phyloP scores from a whole-genome alignment of 2,888 invertebrate genomes.

The Cataglyphis altisquamis region DNA sequence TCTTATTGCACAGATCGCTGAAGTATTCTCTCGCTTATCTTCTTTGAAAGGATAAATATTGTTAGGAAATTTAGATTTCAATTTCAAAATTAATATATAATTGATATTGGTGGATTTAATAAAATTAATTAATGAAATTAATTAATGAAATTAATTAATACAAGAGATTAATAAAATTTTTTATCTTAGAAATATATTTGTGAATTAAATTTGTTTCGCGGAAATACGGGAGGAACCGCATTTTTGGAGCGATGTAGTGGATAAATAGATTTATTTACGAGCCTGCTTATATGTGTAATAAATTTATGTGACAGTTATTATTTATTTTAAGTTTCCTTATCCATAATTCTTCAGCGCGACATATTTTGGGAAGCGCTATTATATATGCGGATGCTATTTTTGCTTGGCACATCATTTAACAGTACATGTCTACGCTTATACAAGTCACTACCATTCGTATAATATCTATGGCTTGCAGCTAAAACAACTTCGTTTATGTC shows the following conservation, averaged over 20 bases:
- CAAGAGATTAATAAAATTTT: not conserved
- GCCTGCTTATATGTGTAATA: not conserved
- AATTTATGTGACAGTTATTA: not conserved
- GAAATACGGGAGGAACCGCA: not conserved
- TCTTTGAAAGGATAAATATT: not conserved
- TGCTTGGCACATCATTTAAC: conserved; percentile 4
- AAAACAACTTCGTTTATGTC: conserved; percentile 38
- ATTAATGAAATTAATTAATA: no score
- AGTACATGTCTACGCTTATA: not conserved
- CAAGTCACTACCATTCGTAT: conserved; percentile 15
- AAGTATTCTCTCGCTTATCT: not conserved
- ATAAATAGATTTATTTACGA: not conserved
- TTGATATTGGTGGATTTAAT: not conserved
- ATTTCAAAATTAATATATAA: not conserved
- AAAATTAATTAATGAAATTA: no score
- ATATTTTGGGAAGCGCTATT: conserved; percentile 33
- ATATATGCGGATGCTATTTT: conserved; percentile 10
- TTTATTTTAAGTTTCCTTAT: not conserved
- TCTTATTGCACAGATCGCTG: not conserved
- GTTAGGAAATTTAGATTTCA: not conserved
- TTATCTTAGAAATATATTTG: not conserved
- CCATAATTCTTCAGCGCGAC: not conserved
- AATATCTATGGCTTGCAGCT: conserved; percentile 5
- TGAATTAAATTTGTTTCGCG: not conserved
- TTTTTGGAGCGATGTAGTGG: not conserved